Conservation (phyloP, 2,113 vertebrate species). For the Ranitomeya variabilis region DNA sequence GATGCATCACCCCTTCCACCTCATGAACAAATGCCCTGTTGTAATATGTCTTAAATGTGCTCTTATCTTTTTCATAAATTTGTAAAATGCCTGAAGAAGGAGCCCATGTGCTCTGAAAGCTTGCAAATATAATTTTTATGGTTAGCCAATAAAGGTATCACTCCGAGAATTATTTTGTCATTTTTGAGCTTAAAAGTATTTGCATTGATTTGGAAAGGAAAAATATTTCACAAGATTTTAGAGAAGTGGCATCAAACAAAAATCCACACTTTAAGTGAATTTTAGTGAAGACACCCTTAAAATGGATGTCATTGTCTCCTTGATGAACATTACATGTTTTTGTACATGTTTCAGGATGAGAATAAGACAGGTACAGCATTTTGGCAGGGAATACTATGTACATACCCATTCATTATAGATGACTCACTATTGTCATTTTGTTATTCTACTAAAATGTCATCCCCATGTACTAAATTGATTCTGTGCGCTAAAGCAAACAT, state of each 20-base stretch:
- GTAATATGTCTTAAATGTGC: too few species aligned
- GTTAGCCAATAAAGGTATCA: too few species aligned
- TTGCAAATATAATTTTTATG: too few species aligned
- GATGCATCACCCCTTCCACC: too few species aligned
- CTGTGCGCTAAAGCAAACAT: slow-evolving; percentile 39
- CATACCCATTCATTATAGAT: slow-evolving; percentile 43
- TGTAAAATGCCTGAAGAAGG: too few species aligned
- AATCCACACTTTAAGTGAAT: slow-evolving; percentile 21
- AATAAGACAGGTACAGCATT: slow-evolving; percentile 39
- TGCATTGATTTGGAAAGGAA: background rate
- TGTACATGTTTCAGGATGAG: slow-evolving; percentile 20
- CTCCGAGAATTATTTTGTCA: too few species aligned
- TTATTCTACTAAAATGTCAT: slow-evolving; percentile 51
- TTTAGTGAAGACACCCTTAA: slow-evolving; percentile 39
- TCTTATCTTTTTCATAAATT: too few species aligned
- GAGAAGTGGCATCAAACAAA: slow-evolving; percentile 24
- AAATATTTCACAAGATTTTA: background rate
- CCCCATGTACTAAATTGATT: slow-evolving; percentile 33
- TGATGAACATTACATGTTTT: slow-evolving; percentile 44
- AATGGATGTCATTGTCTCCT: slow-evolving; percentile 21
- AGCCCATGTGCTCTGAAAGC: too few species aligned
- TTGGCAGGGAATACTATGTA: slow-evolving; percentile 33
- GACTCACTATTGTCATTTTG: slow-evolving; percentile 48
- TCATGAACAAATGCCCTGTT: too few species aligned
- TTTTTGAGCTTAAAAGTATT: background rate